These are phyloP conservation scores for Eilema depressum DNA, from an alignment of 2,888 invertebrate genomes.

Conservation along the genomic window DNA sequence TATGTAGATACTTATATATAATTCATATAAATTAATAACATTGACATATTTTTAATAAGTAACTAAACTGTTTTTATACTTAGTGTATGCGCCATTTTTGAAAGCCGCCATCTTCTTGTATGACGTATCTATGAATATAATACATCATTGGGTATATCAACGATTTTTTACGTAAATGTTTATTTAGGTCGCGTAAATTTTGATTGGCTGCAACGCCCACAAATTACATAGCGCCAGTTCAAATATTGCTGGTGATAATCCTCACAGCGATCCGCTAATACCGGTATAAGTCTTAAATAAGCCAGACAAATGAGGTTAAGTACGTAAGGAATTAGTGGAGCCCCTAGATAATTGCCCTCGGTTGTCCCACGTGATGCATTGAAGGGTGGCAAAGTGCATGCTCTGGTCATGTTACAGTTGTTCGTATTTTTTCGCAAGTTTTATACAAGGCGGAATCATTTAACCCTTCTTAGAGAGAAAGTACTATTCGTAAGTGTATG, in stretches of 20 bases:
- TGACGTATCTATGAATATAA: too few relatives aligned
- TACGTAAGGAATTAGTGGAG: constrained; percentile 67
- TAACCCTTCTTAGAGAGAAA: too few relatives aligned
- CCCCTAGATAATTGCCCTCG: constrained; percentile 67
- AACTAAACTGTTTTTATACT: too few relatives aligned
- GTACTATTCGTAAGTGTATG: too few relatives aligned
- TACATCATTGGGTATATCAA: too few relatives aligned
- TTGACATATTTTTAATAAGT: too few relatives aligned
- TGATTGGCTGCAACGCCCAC: constrained; percentile 10
- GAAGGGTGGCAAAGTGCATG: constrained; percentile 51
- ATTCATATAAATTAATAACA: too few relatives aligned
- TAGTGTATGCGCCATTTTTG: too few relatives aligned
- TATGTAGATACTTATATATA: too few relatives aligned
- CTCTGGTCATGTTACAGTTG: background rate
- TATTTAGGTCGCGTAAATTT: constrained; percentile 11
- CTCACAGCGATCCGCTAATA: constrained; percentile 48
- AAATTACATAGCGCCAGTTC: constrained; percentile 20
- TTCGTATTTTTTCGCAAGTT: background rate
- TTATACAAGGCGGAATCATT: too few relatives aligned
- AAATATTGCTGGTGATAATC: constrained; percentile 51
- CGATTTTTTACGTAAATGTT: background rate
- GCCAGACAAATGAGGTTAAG: constrained; percentile 77
- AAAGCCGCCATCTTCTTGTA: too few relatives aligned
- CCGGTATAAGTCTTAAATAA: constrained; percentile 66
- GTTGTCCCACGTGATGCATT: constrained; percentile 39